Conservation (phyloP, 1,140 invertebrate species). For the Gryon sp. region DNA sequence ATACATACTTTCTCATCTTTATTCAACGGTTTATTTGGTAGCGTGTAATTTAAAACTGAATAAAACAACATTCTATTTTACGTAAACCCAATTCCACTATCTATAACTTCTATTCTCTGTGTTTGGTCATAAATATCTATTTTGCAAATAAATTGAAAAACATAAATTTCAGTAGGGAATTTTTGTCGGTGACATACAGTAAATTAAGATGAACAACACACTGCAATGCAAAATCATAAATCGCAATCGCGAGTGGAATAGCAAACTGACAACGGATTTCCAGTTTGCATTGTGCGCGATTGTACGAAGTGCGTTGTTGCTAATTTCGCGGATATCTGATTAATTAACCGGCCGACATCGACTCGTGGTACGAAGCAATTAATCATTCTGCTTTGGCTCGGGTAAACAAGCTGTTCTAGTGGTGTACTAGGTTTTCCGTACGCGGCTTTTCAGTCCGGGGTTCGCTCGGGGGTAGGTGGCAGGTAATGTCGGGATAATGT, state of each 20-base stretch:
- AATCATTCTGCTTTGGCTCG: conserved; percentile 68
- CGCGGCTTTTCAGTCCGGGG: conserved; percentile 54
- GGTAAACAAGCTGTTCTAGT: conserved; percentile 68
- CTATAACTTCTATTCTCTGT: conserved; percentile 14
- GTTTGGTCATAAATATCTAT: conserved; percentile 31
- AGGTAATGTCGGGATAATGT: conserved; percentile 79
- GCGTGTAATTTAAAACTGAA: conserved; percentile 37
- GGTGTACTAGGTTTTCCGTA: conserved; percentile 65
- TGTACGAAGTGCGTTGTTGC: conserved; percentile 68
- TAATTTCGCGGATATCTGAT: conserved; percentile 79
- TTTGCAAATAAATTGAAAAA: conserved; percentile 62
- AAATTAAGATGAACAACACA: conserved; percentile 50
- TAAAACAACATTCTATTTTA: conserved; percentile 31
- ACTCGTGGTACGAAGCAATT: conserved; percentile 64
- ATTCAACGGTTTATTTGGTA: conserved; percentile 22
- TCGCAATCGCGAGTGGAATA: conserved; percentile 43
- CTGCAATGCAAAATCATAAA: conserved; percentile 57
- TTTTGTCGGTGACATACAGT: conserved; percentile 37
- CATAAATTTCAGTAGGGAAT: conserved; percentile 44
- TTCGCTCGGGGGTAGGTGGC: conserved; percentile 58
- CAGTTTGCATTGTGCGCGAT: conserved; percentile 50
- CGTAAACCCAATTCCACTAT: conserved; percentile 21
- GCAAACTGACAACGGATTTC: conserved; percentile 50
- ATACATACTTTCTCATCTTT: no score
- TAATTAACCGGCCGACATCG: conserved; percentile 73